Conservation (phyloP, 2,888 invertebrate genomes). For the Synergus itoensis region DNA sequence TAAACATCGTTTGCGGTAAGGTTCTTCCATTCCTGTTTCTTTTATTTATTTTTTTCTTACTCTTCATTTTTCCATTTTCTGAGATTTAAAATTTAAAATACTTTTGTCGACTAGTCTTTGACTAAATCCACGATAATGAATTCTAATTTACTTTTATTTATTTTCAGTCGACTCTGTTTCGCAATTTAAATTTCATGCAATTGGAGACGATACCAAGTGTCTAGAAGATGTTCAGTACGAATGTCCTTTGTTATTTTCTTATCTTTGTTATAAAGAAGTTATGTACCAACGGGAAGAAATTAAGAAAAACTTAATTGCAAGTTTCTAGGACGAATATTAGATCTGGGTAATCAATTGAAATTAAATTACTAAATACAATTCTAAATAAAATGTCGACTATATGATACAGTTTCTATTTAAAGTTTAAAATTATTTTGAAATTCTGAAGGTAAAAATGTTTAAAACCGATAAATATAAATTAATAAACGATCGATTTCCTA, state of each 20-base stretch:
- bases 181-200: constrained; percentile 81
- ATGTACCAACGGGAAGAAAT: constrained; percentile 76
- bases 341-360: neutral
- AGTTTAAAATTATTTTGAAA: too few relatives aligned
- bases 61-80: neutral
- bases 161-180: constrained; percentile 82
- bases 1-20: constrained; percentile 82
- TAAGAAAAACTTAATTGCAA: constrained; percentile 71
- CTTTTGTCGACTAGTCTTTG: neutral
- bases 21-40: constrained; percentile 53
- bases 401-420: too few relatives aligned
- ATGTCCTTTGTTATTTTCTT: constrained; percentile 82
- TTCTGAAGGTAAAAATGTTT: neutral
- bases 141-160: constrained; percentile 40
- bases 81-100: constrained; percentile 29
- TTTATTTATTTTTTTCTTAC: neutral
- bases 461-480: neutral
- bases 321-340: constrained; percentile 54
- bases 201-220: constrained; percentile 79
- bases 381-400: neutral
- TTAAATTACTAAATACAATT: neutral
- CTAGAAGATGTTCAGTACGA: constrained; percentile 82
- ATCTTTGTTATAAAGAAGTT: constrained; percentile 81
- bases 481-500: neutral
- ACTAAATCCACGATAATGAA: constrained; percentile 5